Base-by-base conservation (phyloP, 2,888 invertebrate species). In the Keiferia lycopersicella region DNA sequence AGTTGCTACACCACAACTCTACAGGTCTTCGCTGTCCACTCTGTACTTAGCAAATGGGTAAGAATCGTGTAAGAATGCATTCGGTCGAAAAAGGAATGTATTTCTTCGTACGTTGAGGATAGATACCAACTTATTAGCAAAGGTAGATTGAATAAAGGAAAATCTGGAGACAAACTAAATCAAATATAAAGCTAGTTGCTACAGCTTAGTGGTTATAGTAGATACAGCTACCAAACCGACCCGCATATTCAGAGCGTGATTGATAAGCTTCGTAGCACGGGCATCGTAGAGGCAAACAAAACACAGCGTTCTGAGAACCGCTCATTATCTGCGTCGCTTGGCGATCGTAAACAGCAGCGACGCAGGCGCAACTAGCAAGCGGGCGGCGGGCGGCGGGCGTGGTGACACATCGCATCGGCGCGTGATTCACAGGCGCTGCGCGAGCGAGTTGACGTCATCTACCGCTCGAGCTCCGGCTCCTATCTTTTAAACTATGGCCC, bases 371-470 rank as follows among this genome's bases (percentile, higher is more conserved):
- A 12, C 51, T 18, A 51, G 51, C 51, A 20, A 18, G 20, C 22
- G 22, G 56, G n/a, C n/a, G n/a, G n/a, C n/a, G n/a, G n/a, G n/a
- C n/a, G n/a, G n/a, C 53, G 53, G 53, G 30, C 30, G 63, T 70
- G 78, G 79, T 90, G 90, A 89, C 90, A 88, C 89, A 90, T 88
- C 86, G 34, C 34, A 26, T 30, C 51, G 20, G 80, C 78, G 81
- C 79, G 79, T 89, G 89, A 89, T 83, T 89, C 89, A 89, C 79
- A 34, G 34, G 74, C 69, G 70, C 75, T 80, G 83, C 83, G 82
- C 82, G 82, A 77, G 79, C 81, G 78, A 81, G 75, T 73, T 90
- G 90, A 90, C 90, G 88, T 90, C 88, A 88, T 72, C 79, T 4
- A 34, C 34, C 34, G 34, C 34, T 1, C 26, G 67, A 72, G 76